Evolutionary conservation across 2,888 invertebrate genomes (phyloP).

Genomic region (Elmis aenea): DNA sequence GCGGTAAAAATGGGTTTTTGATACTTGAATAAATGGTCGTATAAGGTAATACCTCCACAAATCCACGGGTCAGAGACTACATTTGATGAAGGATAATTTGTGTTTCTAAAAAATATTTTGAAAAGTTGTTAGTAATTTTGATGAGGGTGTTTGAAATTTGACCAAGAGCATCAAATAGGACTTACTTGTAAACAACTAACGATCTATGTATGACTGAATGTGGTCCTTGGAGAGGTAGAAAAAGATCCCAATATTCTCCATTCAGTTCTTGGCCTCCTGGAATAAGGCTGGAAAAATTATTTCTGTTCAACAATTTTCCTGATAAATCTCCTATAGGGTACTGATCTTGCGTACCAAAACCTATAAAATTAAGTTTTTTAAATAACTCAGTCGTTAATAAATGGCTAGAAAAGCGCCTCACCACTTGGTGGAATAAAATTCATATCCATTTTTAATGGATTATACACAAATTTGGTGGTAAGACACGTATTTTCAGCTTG

Average conservation of each 20-base stretch:
- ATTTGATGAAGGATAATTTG: constrained; percentile 47
- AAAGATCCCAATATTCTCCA: constrained; percentile 77
- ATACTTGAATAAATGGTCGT: constrained; percentile 60
- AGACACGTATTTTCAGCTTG: constrained; percentile 55
- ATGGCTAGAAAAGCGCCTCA: constrained; percentile 28
- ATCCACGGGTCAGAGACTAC: constrained; percentile 51
- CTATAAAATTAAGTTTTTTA: constrained; percentile 37
- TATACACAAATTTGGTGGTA: constrained; percentile 69
- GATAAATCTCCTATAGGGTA: constrained; percentile 87
- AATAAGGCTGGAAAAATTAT: constrained; percentile 63
- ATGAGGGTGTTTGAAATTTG: no score
- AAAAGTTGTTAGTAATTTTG: no score
- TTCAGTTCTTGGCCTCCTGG: constrained; percentile 69
- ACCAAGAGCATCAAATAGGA: no score
- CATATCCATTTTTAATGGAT: constrained; percentile 63
- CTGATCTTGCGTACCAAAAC: constrained; percentile 80
- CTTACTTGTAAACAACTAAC: constrained; percentile 69
- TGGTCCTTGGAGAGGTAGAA: constrained; percentile 75
- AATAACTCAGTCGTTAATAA: constrained; percentile 1
- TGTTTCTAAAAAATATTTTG: constrained; percentile 41
- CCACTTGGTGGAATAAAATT: constrained; percentile 62
- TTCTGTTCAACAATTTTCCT: constrained; percentile 75
- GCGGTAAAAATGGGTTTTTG: constrained; percentile 73
- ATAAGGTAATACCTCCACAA: constrained; percentile 62
- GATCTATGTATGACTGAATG: constrained; percentile 77